Evolutionary conservation across 53 echinoderm and acorn worm genomes (phyloP), one percentile per base, ranked within the genome.

Genomic region (Holothuria leucospilota): DNA sequence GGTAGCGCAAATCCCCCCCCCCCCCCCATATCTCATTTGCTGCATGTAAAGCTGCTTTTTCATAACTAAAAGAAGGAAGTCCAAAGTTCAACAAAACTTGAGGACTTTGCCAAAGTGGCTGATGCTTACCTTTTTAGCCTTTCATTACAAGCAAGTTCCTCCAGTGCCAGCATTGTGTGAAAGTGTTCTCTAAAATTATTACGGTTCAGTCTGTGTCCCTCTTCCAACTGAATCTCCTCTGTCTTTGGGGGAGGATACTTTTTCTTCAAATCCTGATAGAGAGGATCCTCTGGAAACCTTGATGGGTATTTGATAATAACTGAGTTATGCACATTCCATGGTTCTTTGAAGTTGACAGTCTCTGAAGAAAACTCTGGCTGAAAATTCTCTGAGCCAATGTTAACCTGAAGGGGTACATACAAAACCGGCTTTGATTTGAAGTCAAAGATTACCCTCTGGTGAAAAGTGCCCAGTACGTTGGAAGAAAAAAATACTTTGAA

Each of bases 401-500:
- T 85, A 26, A 85, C 62, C 15, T 29, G 10, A 29, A 73, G 70
- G 20, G 63, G 61, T 59, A 85, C 61, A 16, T 85, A 60, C 29
- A 85, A 72, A 11, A 52, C 40, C 6, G 85, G 90, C 34, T 90
- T 61, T 11, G 78, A 83, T 16, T 92, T 95, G 69, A 98, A 98
- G 87, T 95, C 95, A 90, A 98, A 93, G 63, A 98, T 93, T 29
- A 98, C 93, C 95, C 95, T 95, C 87, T 98, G 98, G 65, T 89
- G 93, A 87, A 94, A 98, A 49, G 89, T 90, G 10, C 98, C 98
- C 18, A 87, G 88, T 84, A 81, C 73, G 15, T 78, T 56, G 27
- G 93, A 80, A 70, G 75, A 83, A 75, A 98, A 98, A 52, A 78
- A 89, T 26, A 98, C 92, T 14, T 81, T 34, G 24, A 98, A 77